phyloP scores from a whole-genome alignment of 2,113 vertebrate genomes.

The Excalfactoria chinensis region DNA sequence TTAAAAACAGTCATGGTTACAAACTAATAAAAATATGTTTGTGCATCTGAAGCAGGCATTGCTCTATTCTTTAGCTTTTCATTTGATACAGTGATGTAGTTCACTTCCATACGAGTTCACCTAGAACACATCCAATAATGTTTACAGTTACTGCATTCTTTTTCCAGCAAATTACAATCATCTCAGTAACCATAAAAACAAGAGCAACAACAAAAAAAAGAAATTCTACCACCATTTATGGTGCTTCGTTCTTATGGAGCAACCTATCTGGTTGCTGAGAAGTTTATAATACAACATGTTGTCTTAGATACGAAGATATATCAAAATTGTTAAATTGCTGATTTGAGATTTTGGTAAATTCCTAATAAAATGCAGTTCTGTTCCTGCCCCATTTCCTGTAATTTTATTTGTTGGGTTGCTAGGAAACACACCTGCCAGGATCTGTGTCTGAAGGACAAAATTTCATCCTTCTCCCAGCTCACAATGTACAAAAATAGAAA shows the following conservation, averaged over 20 bases:
- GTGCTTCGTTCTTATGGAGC: background rate
- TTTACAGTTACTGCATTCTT: background rate
- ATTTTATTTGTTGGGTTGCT: constrained; percentile 23
- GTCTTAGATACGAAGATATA: background rate
- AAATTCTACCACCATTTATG: fast-evolving
- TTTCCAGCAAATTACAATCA: background rate
- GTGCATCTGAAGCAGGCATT: background rate
- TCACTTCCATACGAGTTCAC: background rate
- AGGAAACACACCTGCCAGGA: constrained; percentile 23
- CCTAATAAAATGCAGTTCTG: background rate
- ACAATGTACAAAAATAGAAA: background rate
- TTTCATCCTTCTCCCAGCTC: background rate
- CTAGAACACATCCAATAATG: background rate
- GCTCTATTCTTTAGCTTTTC: background rate
- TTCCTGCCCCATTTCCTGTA: background rate
- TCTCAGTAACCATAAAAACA: background rate
- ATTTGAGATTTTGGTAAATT: constrained; percentile 12
- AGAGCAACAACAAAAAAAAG: background rate
- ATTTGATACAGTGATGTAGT: background rate
- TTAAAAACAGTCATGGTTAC: background rate
- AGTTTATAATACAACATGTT: background rate
- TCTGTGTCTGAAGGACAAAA: background rate
- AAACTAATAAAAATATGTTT: background rate
- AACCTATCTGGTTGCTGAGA: background rate
- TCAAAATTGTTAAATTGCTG: background rate